phyloP scores from a whole-genome alignment of 2,113 vertebrate genomes.

The Ploceus nigricollis region DNA sequence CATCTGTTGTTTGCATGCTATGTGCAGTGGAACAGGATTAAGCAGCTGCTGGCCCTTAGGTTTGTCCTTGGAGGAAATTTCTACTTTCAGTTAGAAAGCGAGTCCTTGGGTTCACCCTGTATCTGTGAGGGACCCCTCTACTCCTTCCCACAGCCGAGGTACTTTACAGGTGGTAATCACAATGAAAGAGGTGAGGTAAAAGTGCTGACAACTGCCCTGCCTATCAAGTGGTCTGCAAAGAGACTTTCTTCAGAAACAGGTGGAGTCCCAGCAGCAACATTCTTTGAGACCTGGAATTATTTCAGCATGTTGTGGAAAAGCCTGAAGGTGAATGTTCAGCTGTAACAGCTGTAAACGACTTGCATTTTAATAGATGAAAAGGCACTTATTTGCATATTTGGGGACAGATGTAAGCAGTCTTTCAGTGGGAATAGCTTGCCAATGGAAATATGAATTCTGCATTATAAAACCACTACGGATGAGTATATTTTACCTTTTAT shows the following conservation, averaged over 20 bases:
- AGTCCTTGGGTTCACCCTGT: background rate
- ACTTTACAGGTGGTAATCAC: background rate
- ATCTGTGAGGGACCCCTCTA: background rate
- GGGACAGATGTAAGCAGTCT: background rate
- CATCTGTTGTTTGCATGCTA: background rate
- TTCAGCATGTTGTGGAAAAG: background rate
- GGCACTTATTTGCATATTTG: background rate
- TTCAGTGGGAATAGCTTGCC: slow-evolving; percentile 5
- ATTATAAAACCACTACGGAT: background rate
- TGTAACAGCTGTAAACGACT: background rate
- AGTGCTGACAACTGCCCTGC: background rate
- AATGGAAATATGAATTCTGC: slow-evolving; percentile 24
- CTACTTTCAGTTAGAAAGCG: background rate
- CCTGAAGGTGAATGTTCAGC: background rate
- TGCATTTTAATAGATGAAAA: slow-evolving; percentile 1
- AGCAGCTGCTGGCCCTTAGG: background rate
- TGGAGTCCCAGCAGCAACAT: background rate
- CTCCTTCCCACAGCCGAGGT: background rate
- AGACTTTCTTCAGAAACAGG: background rate
- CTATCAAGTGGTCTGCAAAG: background rate
- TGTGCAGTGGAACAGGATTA: background rate
- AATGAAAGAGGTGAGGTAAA: background rate
- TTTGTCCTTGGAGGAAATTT: background rate
- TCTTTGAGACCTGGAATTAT: background rate
- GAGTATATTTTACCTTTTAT: slow-evolving; percentile 80